phyloP scores from a whole-genome alignment of 2,888 invertebrate genomes.

The Tubulanus polymorphus region DNA sequence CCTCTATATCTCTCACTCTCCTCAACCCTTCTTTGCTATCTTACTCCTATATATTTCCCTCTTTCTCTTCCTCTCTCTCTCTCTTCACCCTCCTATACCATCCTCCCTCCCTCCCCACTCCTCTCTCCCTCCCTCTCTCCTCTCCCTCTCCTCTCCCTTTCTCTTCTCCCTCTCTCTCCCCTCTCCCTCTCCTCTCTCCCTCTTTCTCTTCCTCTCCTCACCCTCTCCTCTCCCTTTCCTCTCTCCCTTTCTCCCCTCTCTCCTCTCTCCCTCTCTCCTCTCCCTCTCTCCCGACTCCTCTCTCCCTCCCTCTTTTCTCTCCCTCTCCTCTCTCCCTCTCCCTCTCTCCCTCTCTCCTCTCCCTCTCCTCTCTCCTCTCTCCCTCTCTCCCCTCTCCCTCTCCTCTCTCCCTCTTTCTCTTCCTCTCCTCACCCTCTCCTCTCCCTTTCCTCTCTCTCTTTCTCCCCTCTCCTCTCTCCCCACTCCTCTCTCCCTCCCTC shows the following conservation, averaged over 20 bases:
- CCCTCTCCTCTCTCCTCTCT: neutral
- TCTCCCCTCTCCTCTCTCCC: neutral
- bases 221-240: neutral
- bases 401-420: neutral
- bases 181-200: neutral
- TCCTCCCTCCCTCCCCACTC: neutral
- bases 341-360: neutral
- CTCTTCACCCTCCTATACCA: neutral
- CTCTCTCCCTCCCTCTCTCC: neutral
- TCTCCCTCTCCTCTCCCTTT: neutral
- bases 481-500: too few relatives aligned
- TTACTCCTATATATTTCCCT: neutral
- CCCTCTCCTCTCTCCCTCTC: neutral
- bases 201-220: neutral
- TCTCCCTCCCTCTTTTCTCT: neutral
- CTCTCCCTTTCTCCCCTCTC: neutral
- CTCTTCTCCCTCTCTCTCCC: neutral
- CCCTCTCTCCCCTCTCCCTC: too few relatives aligned
- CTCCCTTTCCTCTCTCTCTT: neutral
- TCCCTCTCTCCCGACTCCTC: neutral
- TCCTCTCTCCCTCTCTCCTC: neutral
- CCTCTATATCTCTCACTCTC: conserved; percentile 5
- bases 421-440: neutral
- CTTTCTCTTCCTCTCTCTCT: neutral
- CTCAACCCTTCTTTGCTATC: neutral